Evolutionary conservation across 2,113 vertebrate species (phyloP).

Genomic region (Toxostoma redivivum): DNA sequence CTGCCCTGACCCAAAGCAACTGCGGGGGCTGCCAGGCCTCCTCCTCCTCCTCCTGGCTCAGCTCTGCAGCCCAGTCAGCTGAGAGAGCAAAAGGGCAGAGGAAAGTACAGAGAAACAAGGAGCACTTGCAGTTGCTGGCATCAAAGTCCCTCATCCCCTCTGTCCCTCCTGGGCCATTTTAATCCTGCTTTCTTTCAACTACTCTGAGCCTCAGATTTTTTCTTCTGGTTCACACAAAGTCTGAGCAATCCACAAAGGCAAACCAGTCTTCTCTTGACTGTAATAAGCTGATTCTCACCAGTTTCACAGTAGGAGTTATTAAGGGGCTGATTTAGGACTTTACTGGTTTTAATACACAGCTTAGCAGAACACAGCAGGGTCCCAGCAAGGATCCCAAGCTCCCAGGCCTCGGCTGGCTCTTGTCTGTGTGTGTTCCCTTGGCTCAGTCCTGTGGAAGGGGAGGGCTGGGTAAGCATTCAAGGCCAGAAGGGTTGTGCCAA

Average conservation of each 20-base stretch:
- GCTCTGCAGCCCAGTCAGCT: conserved; percentile 40
- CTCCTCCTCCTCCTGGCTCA: conserved; percentile 12
- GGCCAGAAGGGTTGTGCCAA: background rate
- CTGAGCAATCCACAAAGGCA: background rate
- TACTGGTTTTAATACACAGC: fast-evolving
- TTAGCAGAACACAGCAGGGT: background rate
- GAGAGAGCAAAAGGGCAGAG: conserved; percentile 58
- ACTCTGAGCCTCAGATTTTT: background rate
- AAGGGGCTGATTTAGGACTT: background rate
- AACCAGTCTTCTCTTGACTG: background rate
- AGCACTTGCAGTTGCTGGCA: background rate
- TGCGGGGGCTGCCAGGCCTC: background rate
- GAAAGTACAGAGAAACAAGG: conserved; percentile 43
- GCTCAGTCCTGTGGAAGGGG: background rate
- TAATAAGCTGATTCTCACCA: background rate
- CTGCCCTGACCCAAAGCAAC: conserved; percentile 29
- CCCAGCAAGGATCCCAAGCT: background rate
- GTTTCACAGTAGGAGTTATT: background rate
- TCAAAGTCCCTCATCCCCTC: background rate
- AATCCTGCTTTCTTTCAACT: conserved; percentile 46
- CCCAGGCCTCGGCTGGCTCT: background rate
- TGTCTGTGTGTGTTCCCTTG: background rate
- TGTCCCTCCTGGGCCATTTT: conserved; percentile 48
- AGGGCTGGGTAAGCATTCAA: background rate
- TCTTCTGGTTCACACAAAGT: background rate